These are phyloP conservation scores for Sebastolobus altivelis DNA, from an alignment of 2,797 vertebrate species.

Conservation along the genomic window DNA sequence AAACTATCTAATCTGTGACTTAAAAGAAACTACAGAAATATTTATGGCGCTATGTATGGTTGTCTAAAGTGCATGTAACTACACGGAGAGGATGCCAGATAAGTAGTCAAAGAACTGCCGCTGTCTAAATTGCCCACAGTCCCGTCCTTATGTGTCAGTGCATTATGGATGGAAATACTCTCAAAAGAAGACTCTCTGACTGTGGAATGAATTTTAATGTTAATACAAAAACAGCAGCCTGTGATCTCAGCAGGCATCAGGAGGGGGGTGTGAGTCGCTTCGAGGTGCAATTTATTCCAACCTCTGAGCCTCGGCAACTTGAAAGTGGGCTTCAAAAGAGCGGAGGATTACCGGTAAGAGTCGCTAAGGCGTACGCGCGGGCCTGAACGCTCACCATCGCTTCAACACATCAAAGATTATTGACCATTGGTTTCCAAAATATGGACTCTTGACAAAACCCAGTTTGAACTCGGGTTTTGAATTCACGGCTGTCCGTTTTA, in stretches of 20 bases:
- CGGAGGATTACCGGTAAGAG: conserved; percentile 76
- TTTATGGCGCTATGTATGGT: conserved; percentile 54
- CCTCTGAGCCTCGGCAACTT: conserved; percentile 78
- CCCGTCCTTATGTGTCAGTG: conserved; percentile 72
- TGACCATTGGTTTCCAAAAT: conserved; percentile 64
- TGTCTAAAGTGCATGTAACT: conserved; percentile 67
- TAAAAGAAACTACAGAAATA: conserved; percentile 59
- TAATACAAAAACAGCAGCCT: conserved; percentile 83
- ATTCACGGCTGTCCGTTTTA: conserved; percentile 36
- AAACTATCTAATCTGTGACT: conserved; percentile 66
- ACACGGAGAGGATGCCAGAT: conserved; percentile 61
- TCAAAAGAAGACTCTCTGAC: conserved; percentile 73
- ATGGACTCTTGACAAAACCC: conserved; percentile 37
- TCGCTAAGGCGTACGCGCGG: conserved; percentile 52
- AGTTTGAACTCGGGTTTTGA: conserved; percentile 50
- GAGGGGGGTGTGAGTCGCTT: conserved; percentile 75
- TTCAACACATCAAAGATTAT: conserved; percentile 73
- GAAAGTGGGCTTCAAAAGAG: conserved; percentile 86
- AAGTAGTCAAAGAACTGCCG: conserved; percentile 67
- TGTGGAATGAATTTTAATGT: conserved; percentile 85
- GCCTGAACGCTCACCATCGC: conserved; percentile 53
- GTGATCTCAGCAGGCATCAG: conserved; percentile 86
- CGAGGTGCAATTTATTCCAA: conserved; percentile 85
- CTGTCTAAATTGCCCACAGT: conserved; percentile 69
- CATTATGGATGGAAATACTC: conserved; percentile 78